Percentiles rank a stretch among this genome's conserved stretches.
Conservation (phyloP, 2,797 vertebrate species). For the Acanthornis magna region DNA sequence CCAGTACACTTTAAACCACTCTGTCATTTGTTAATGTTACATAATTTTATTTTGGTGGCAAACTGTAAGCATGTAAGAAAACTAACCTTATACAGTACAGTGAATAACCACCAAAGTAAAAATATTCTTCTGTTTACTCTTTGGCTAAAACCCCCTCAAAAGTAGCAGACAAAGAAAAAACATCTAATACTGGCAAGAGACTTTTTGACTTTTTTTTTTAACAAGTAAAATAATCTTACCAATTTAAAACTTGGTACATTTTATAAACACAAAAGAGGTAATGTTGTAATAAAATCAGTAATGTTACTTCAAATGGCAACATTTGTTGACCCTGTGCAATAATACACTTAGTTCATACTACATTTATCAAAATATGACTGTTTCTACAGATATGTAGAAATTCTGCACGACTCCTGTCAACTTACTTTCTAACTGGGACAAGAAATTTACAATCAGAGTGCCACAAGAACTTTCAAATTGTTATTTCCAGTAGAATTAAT, state of each 20-base stretch:
- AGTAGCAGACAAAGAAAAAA: slow-evolving; percentile 66
- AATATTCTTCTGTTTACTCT: slow-evolving; percentile 84
- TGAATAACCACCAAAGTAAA: slow-evolving; percentile 73
- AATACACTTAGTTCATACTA: slow-evolving; percentile 74
- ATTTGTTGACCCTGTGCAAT: slow-evolving; percentile 81
- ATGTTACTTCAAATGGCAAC: slow-evolving; percentile 71
- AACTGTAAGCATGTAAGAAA: slow-evolving; percentile 60
- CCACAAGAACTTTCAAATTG: slow-evolving; percentile 59
- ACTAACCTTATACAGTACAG: slow-evolving; percentile 51
- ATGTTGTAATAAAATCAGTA: slow-evolving; percentile 82
- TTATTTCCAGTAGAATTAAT: slow-evolving; percentile 58
- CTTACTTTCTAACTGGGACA: slow-evolving; percentile 65
- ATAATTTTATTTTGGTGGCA: slow-evolving; percentile 69
- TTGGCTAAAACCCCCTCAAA: slow-evolving; percentile 87
- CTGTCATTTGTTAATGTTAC: slow-evolving; percentile 51
- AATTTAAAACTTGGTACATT: slow-evolving; percentile 75
- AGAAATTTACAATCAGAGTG: slow-evolving; percentile 73
- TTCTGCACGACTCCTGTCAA: slow-evolving; percentile 50
- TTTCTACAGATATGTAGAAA: slow-evolving; percentile 66
- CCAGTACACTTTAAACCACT: slow-evolving; percentile 51
- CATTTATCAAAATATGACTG: slow-evolving; percentile 65
- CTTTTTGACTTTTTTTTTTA: slow-evolving; percentile 2
- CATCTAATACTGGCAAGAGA: slow-evolving; percentile 73
- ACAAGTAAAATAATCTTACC: slow-evolving; percentile 73
- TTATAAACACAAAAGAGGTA: slow-evolving; percentile 85